Conservation (phyloP, 2,113 vertebrate genomes). For the Heterotis niloticus region DNA sequence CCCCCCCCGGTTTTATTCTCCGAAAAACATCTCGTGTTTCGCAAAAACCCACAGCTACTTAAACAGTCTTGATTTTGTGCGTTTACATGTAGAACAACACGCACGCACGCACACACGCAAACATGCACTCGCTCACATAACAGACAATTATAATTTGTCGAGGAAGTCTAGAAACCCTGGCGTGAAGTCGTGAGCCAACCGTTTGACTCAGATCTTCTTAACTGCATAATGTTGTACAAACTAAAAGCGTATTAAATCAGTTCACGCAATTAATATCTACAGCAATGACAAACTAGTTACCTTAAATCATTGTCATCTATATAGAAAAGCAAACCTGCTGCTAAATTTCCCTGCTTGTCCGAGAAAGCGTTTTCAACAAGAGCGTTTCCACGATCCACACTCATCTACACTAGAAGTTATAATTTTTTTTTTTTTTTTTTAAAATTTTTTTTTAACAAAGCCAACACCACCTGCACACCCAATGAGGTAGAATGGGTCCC, state of each 20-base stretch:
- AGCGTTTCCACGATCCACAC: conserved; percentile 44
- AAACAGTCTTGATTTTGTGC: conserved; percentile 25
- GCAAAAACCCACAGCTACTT: conserved; percentile 13
- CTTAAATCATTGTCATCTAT: conserved; percentile 68
- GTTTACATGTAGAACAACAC: conserved; percentile 22
- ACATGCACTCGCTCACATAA: neutral
- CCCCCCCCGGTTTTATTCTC: neutral
- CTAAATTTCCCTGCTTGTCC: conserved; percentile 75
- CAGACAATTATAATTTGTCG: conserved; percentile 1
- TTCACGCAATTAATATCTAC: conserved; percentile 35
- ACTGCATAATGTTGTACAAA: conserved; percentile 26
- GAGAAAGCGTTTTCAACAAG: conserved; percentile 61
- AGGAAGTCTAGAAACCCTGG: conserved; percentile 12
- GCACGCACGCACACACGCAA: neutral
- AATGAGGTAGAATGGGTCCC: conserved; percentile 77
- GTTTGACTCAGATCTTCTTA: conserved; percentile 7
- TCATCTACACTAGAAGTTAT: conserved; percentile 68
- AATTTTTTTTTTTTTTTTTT: conserved; percentile 38
- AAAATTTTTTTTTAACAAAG: conserved; percentile 57
- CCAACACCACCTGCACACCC: conserved; percentile 70
- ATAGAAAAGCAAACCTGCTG: conserved; percentile 73
- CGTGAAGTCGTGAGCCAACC: neutral
- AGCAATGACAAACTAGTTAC: conserved; percentile 62
- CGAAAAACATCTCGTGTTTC: conserved; percentile 2
- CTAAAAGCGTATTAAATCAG: conserved; percentile 20